A percentile compares a stretch with the other conserved stretches of the same genome.
Conservation (phyloP, 2,113 vertebrate species). For the Pholis gunnellus region DNA sequence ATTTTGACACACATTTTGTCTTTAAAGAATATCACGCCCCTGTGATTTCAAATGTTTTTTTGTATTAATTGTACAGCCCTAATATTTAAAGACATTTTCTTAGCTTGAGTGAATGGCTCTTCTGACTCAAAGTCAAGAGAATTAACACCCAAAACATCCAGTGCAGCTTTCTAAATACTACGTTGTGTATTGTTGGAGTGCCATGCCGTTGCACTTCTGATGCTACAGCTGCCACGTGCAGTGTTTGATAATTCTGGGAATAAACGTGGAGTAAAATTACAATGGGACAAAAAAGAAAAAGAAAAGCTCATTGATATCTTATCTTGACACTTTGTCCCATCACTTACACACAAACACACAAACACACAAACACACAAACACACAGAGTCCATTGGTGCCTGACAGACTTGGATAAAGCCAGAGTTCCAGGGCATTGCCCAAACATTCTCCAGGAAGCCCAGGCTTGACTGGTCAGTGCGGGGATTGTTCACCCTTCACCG, state of each 20-base stretch:
- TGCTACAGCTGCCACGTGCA: not conserved
- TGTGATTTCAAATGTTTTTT: not conserved
- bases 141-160: not conserved
- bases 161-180: not conserved
- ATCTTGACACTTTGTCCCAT: conserved; percentile 13
- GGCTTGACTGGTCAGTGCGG: conserved; percentile 53
- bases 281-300: not conserved
- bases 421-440: conserved; percentile 60
- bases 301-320: conserved; percentile 8
- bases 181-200: too few relatives aligned
- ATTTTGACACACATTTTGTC: too few relatives aligned
- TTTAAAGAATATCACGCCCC: too few relatives aligned
- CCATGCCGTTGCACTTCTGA: not conserved
- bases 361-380: conserved; percentile 15
- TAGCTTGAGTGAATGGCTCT: not conserved
- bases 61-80: not conserved
- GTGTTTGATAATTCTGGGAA: not conserved
- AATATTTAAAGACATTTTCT: not conserved
- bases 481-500: conserved; percentile 66
- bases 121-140: not conserved
- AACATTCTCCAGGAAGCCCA: conserved; percentile 60
- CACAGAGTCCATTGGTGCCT: conserved; percentile 42
- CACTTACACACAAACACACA: conserved; percentile 21
- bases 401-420: conserved; percentile 61
- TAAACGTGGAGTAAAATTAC: not conserved